Evolutionary conservation across 53 echinoderm and acorn worm species (phyloP), one percentile per base, ranked within the genome.

Genomic region (Mesocentrotus franciscanus): DNA sequence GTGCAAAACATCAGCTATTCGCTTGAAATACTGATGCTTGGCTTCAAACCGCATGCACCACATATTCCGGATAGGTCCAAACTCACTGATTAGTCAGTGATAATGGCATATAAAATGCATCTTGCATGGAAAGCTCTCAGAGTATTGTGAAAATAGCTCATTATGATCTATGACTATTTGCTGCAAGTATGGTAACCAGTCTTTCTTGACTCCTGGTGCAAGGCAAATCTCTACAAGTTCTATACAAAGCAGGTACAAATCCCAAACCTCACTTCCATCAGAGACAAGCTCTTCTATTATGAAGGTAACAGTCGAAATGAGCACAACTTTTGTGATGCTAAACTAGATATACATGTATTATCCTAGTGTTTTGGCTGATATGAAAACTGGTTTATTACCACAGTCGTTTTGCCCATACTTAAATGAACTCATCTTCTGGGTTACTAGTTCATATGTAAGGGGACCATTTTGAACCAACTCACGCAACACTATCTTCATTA

Each of bases 41-140:
- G 95, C 93, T 60, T 96, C 95, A 95, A 96, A 96, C 29, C 93
- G 56, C 95, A 96, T 96, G 68, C 95, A 96, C 96, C 95, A 93
- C 9, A 93, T 92, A n/a, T 79, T 58, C 29, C 93, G 95, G 9
- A 96, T n/a, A 39, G 96, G 95, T 0, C 95, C 96, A 89, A 61
- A 95, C 71, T 92, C 89, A 32, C 0, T n/a, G 20, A 93, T 62
- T 7, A 75, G 74, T 89, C 93, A 90, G 59, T 72, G 75, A 61
- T 93, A 95, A 72, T 95, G 95, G 20, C 85, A 66, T n/a, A 96
- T 30, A 76, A 89, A 96, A 75, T 96, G 96, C 85, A 95, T 89
- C 93, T 96, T 96, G 95, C 93, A 93, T 42, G 93, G 95, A 61
- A 93, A 96, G 32, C 34, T 30, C 13, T 96, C 93, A 71, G 96